Evolutionary conservation across 2,113 vertebrate species (phyloP), one percentile per base, ranked within the genome.

Genomic region (Cheirogaleus medius): DNA sequence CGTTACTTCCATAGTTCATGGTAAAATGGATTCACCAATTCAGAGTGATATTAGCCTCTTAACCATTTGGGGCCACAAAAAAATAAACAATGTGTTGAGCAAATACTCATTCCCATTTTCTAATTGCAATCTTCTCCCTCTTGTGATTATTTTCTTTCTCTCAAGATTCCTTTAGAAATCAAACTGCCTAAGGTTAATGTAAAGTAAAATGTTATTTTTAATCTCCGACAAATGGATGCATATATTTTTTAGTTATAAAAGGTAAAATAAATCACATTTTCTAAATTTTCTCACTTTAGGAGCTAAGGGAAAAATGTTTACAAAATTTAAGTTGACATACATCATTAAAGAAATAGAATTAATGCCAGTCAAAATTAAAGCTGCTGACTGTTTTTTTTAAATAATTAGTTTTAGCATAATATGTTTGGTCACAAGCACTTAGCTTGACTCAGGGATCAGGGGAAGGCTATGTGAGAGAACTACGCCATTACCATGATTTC

Each of bases 221-320:
- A 34, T 89, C 25, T 78, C 69, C 64, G 49, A 82, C 34, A 87
- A 88, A 80, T 84, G 9, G 29, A 66, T 60, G 37, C n/a, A 11
- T 6, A 13, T 76, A 44, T 52, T 94, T 95, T 94, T 87, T 63
- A 92, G 58, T 60, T 93, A 37, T 76, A 87, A 92, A 64, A 20
- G 77, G 29, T 47, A 85, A 88, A 56, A 56, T 74, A 58, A 37
- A 74, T 71, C 44, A 81, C 8, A 77, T 9, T 63, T 52, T 27
- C 47, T 78, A 90, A 69, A 71, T 56, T 56, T 91, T 91, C 20
- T 81, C 21, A 44, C 29, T 42, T 88, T 82, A 58, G 39, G 74
- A 74, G 18, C 64, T 71, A 80, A 89, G 78, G 32, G 39, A 69
- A 32, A 92, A 87, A 25, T 29, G 29, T 71, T 94, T 86, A 66